phyloP scores from a whole-genome alignment of 2,113 vertebrate species.

The Glareola pratincola region DNA sequence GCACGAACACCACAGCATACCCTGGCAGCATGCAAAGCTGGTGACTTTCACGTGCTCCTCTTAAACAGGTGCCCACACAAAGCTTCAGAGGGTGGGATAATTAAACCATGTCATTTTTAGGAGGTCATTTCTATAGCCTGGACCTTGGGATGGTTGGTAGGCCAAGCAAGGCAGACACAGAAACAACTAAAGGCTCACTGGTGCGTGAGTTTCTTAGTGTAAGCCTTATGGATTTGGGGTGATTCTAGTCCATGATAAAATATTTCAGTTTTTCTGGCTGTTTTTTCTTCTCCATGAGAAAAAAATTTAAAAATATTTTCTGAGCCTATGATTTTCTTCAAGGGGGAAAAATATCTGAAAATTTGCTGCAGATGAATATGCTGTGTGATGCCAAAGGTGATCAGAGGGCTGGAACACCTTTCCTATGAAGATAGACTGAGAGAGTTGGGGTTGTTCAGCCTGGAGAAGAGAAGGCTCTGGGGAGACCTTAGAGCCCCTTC shows the following conservation, averaged over 20 bases:
- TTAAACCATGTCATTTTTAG: background rate
- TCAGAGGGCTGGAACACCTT: background rate
- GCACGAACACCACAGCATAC: rapidly evolving
- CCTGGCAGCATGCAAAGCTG: rapidly evolving
- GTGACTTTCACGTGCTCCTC: background rate
- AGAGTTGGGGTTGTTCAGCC: background rate
- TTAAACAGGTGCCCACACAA: constrained; percentile 12
- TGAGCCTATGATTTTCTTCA: background rate
- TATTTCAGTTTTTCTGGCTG: background rate
- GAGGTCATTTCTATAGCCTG: background rate
- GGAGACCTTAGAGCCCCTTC: background rate
- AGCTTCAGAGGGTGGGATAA: background rate
- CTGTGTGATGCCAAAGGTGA: background rate
- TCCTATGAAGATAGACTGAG: background rate
- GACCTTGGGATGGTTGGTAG: background rate
- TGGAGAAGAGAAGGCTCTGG: background rate
- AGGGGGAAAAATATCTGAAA: background rate
- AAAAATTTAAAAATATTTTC: background rate
- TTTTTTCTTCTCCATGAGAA: background rate
- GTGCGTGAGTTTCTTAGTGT: background rate
- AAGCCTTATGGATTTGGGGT: background rate
- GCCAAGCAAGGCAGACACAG: background rate
- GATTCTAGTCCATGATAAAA: background rate
- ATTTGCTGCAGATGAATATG: background rate
- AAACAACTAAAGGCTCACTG: background rate